A percentile compares a stretch with the other conserved stretches of the same genome.
Conservation (phyloP, 2,888 invertebrate species). For the Cephus sareptanus region DNA sequence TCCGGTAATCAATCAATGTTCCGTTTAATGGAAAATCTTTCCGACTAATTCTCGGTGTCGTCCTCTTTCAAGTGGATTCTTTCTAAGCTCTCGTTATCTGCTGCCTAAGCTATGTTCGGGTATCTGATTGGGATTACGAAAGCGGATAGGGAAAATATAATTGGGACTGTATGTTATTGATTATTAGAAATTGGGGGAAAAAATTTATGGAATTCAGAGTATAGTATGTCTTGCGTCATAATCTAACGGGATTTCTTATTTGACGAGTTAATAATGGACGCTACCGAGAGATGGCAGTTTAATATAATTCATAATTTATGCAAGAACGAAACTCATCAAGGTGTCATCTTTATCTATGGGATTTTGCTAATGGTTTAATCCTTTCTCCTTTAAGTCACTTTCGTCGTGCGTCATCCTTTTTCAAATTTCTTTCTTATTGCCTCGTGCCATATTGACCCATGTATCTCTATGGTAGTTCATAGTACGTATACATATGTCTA, state of each 20-base stretch:
- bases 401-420: conserved; percentile 8
- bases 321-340: conserved; percentile 21
- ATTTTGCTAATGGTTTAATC: conserved; percentile 17
- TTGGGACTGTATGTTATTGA: no score
- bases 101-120: no score
- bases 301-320: conserved; percentile 20
- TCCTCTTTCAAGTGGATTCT: conserved; percentile 6
- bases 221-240: background rate
- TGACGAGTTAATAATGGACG: background rate
- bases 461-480: no score
- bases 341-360: conserved; percentile 9
- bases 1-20: conserved; percentile 49
- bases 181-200: no score
- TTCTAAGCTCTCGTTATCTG: no score
- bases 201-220: no score
- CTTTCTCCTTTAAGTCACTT: conserved; percentile 3
- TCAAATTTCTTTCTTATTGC: conserved; percentile 12
- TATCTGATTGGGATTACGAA: no score
- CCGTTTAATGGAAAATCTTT: conserved; percentile 48
- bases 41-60: conserved; percentile 35
- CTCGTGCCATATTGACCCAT: no score
- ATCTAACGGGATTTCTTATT: background rate
- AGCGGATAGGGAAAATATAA: no score
- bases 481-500: no score
- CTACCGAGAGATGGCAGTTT: conserved; percentile 4